Base-by-base conservation (phyloP, 2,888 invertebrate species). In the Aplocera efformata region DNA sequence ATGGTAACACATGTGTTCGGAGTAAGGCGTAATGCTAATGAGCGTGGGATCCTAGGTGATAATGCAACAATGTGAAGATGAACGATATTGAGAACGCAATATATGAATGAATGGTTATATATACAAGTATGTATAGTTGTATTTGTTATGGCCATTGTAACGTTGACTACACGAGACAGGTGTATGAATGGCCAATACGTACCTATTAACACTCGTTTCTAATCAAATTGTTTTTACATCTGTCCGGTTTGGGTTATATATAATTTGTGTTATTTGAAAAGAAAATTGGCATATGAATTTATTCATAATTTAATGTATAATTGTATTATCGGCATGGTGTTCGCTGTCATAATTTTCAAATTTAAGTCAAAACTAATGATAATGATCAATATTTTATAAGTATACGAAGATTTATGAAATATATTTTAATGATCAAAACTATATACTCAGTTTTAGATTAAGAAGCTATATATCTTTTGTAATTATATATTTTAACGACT, bases 361-460 rank as follows among this genome's bases (percentile, higher is more conserved):
- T 38, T 33, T 37, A 49, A 51, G 57, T 64, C 58, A n/a, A n/a
- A n/a, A n/a, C n/a, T 17, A 3, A 5, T 61, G 64, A 64, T 39
- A 33, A 31, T 43, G 50, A 51, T 49, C 46, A 51, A 51, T 35
- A 44, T 38, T 52, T 43, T 43, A 32, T 48, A 39, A 53, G 49
- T 54, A 57, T 60, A 63, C 49, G 53, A 48, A 24, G 48, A 33
- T 52, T 57, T 53, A 46, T 57, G 58, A 55, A 60, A 60, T 50
- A 56, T 65, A 53, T 64, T 63, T 63, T 58, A 68, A 74, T 66
- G 83, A 83, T 79, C 83, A 84, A 84, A 72, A 68, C 67, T 67
- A 71, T 82, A 82, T 85, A 84, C 84, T 84, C 81, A 80, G 55
- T 61, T 73, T 73, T 73, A 50, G 54, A 39, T 35, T 75, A 76